Evolutionary conservation across 2,113 vertebrate genomes (phyloP).

Genomic region (Solenodon paradoxus): DNA sequence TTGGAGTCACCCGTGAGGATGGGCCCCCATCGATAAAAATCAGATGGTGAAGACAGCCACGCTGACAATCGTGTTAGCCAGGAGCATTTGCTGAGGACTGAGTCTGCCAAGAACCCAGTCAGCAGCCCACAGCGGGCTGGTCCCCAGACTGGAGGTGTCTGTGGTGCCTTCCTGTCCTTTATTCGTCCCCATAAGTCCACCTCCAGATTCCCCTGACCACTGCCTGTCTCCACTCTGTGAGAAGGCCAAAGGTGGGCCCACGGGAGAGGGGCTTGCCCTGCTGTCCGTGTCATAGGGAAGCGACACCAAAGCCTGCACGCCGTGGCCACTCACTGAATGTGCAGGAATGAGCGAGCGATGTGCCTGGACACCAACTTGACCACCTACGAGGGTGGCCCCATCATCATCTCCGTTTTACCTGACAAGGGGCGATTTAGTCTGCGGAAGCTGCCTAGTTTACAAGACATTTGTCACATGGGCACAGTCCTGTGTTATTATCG

Average conservation of each 20-base stretch:
- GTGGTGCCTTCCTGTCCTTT: not conserved
- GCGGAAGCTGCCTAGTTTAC: not conserved
- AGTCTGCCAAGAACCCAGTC: not conserved
- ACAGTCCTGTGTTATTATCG: not conserved
- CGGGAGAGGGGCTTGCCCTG: not conserved
- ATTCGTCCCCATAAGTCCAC: not conserved
- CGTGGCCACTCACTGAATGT: rapidly evolving
- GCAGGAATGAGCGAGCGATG: not conserved
- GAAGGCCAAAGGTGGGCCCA: not conserved
- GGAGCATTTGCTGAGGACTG: not conserved
- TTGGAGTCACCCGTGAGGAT: not conserved
- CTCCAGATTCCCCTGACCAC: rapidly evolving
- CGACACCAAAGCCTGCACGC: rapidly evolving
- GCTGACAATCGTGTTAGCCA: rapidly evolving
- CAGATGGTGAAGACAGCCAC: not conserved
- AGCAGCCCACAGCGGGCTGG: no score
- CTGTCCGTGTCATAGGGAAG: rapidly evolving
- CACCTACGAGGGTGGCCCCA: not conserved
- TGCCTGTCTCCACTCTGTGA: not conserved
- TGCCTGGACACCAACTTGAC: rapidly evolving
- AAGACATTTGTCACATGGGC: not conserved
- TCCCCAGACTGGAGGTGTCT: not conserved
- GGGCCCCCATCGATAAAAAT: not conserved
- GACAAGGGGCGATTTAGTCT: not conserved
- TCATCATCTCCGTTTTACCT: not conserved